Evolutionary conservation across 2,888 invertebrate species (phyloP).

Genomic region (Andrena fulva): DNA sequence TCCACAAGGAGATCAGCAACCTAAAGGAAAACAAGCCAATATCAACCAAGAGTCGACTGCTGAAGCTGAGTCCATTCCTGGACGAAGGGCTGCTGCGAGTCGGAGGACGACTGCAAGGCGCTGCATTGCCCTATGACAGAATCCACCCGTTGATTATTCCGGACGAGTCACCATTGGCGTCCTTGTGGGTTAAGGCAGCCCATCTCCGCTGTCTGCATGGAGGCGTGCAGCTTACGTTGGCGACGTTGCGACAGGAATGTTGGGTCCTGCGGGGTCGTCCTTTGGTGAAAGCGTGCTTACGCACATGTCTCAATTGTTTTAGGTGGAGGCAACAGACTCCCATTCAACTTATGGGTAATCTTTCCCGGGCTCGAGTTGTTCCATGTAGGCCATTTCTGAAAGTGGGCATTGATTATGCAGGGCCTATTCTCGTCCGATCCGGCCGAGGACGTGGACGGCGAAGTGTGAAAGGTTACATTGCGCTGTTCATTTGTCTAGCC

Average conservation of each 20-base stretch:
- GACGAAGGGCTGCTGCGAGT: neutral
- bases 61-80: neutral
- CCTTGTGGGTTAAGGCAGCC: neutral
- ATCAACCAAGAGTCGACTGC: neutral
- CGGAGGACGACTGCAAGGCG: neutral
- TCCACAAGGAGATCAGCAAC: neutral
- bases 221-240: neutral
- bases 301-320: neutral
- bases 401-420: neutral
- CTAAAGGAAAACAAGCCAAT: neutral
- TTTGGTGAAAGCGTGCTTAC: neutral
- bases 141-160: neutral
- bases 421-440: neutral
- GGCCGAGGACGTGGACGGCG: neutral
- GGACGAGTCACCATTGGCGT: neutral
- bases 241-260: neutral
- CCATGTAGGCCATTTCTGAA: neutral
- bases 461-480: neutral
- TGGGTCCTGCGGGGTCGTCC: neutral
- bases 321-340: neutral
- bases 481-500: neutral
- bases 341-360: neutral
- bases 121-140: neutral
- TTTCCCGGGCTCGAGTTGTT: neutral
- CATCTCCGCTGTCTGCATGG: neutral